Conservation (phyloP, 2,797 vertebrate genomes). For the Australoheros facetus region DNA sequence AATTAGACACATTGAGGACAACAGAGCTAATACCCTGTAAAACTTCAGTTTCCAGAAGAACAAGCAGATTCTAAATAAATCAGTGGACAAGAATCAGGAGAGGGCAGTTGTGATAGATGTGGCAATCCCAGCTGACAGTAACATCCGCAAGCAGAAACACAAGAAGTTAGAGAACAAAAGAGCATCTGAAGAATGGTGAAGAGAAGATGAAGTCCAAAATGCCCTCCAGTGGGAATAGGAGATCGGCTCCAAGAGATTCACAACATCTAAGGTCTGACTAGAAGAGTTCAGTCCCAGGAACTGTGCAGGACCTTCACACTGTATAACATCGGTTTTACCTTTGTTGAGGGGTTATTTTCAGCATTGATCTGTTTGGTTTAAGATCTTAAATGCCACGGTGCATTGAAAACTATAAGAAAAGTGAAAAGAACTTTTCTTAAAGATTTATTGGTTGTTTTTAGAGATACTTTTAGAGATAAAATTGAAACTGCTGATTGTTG, state of each 20-base stretch:
- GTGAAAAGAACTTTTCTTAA: neutral
- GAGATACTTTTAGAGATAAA: neutral
- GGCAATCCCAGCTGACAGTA: neutral
- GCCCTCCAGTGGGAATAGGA: too few species aligned
- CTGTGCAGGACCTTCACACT: neutral
- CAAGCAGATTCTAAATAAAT: neutral
- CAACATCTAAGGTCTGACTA: too few species aligned
- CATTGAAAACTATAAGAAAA: neutral
- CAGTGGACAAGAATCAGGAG: neutral
- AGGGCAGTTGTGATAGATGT: neutral
- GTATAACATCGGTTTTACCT: neutral
- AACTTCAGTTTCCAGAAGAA: neutral
- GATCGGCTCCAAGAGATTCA: too few species aligned
- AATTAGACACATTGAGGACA: neutral
- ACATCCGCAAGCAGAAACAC: too few species aligned
- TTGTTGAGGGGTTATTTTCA: neutral
- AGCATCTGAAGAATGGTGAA: too few species aligned
- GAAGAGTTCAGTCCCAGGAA: too few species aligned
- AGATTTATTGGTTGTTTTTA: neutral
- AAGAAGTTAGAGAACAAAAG: too few species aligned
- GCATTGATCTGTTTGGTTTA: neutral
- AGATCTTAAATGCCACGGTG: neutral
- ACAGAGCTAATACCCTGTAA: neutral
- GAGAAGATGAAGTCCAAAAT: too few species aligned
- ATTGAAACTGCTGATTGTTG: too few species aligned